Evolutionary conservation across 2,888 invertebrate genomes (phyloP).

Genomic region (Sabellastarte sp.): DNA sequence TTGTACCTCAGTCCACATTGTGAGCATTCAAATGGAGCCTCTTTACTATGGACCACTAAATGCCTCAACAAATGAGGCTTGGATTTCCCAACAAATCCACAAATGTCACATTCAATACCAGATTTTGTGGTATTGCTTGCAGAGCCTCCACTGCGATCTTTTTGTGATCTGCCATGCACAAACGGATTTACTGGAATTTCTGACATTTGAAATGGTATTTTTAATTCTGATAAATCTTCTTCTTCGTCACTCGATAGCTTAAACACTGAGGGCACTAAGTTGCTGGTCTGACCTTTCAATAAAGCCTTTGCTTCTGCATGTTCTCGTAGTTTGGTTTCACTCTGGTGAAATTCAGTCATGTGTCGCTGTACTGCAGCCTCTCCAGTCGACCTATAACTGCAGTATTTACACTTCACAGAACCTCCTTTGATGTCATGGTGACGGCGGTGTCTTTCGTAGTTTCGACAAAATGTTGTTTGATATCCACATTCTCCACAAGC

Average conservation of each 20-base stretch:
- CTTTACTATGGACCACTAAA: constrained; percentile 18
- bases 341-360: constrained; percentile 44
- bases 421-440: constrained; percentile 32
- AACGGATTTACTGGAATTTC: neutral
- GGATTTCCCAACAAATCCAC: constrained; percentile 14
- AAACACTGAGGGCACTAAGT: neutral
- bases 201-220: neutral
- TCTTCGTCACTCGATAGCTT: neutral
- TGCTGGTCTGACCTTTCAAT: neutral
- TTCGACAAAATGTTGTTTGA: constrained; percentile 86
- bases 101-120: constrained; percentile 11
- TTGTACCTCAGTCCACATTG: constrained; percentile 37
- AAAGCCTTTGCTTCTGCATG: neutral
- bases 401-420: constrained; percentile 43
- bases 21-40: constrained; percentile 22
- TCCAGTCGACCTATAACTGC: constrained; percentile 46
- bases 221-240: too few species aligned
- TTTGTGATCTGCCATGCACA: too few species aligned
- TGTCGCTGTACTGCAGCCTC: constrained; percentile 49
- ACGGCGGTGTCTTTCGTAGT: constrained; percentile 83
- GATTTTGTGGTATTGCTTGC: neutral
- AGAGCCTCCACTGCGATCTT: neutral
- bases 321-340: constrained; percentile 15
- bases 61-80: constrained; percentile 20
- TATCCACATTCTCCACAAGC: constrained; percentile 93